Conservation (phyloP, 2,113 vertebrate genomes). For the Ptychochromis oligacanthus region DNA sequence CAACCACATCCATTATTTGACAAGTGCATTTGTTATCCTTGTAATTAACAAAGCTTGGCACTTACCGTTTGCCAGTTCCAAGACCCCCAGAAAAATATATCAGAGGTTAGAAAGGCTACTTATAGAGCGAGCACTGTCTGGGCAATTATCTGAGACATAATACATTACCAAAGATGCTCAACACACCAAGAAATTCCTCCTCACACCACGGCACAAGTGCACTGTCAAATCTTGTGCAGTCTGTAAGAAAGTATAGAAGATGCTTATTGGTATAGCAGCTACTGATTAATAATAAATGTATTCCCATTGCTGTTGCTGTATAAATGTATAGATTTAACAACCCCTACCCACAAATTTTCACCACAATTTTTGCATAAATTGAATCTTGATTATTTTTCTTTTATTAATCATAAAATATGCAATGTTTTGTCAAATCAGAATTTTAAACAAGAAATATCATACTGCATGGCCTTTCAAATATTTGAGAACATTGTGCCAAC, state of each 20-base stretch:
- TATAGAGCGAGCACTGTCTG: slow-evolving; percentile 65
- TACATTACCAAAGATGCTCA: slow-evolving; percentile 65
- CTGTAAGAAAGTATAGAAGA: slow-evolving; percentile 5
- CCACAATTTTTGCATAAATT: neutral
- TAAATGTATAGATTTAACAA: neutral
- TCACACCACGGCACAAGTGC: neutral
- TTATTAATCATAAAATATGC: neutral
- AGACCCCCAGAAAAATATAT: slow-evolving; percentile 69
- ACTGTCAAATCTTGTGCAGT: neutral
- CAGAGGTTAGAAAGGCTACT: slow-evolving; percentile 83
- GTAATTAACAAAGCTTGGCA: slow-evolving; percentile 96
- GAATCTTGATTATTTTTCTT: neutral
- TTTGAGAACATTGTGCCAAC: neutral
- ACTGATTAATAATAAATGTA: neutral
- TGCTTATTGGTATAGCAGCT: neutral
- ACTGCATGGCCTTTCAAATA: neutral
- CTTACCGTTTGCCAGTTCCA: slow-evolving; percentile 87
- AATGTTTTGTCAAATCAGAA: neutral
- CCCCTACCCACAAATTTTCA: neutral
- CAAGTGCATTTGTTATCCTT: slow-evolving; percentile 94
- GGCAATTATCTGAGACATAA: slow-evolving; percentile 79
- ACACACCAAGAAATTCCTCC: slow-evolving; percentile 29
- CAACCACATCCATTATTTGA: slow-evolving; percentile 97
- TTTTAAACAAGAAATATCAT: neutral
- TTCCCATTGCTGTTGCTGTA: neutral